These are phyloP conservation scores for Molossus alvarezi DNA, from an alignment of 2,797 vertebrate genomes.

Conservation along the genomic window DNA sequence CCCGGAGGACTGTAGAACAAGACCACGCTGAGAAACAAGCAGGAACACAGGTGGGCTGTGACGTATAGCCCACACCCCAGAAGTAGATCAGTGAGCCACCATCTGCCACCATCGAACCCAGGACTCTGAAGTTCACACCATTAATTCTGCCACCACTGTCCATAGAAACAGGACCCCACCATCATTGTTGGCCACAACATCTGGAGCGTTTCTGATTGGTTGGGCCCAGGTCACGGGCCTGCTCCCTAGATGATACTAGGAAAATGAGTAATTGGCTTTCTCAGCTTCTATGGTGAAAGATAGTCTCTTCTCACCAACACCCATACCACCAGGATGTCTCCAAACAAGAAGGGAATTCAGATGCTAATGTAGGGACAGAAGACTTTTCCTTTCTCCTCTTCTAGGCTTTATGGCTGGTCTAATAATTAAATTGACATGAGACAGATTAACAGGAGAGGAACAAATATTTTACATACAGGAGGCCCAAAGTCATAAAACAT, in stretches of 20 bases:
- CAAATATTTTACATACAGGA: neutral
- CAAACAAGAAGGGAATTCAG: conserved; percentile 18
- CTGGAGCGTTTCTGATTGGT: neutral
- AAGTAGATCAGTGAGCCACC: no score
- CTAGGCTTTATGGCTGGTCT: neutral
- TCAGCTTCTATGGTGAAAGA: neutral
- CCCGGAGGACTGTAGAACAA: neutral
- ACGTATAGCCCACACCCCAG: no score
- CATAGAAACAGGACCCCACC: neutral
- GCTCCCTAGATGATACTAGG: neutral
- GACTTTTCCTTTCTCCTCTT: neutral
- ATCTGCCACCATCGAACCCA: neutral
- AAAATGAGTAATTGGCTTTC: conserved; percentile 26
- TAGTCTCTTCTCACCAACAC: conserved; percentile 20
- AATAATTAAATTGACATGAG: neutral
- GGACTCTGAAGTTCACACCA: neutral
- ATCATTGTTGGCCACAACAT: neutral
- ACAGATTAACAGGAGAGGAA: neutral
- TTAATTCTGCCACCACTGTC: neutral
- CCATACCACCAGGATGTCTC: neutral
- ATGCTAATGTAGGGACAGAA: neutral
- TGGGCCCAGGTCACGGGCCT: neutral
- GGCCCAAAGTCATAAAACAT: neutral
- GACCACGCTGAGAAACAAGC: neutral
- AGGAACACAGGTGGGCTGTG: neutral